Conservation (phyloP, 2,113 vertebrate species). For the Lathamus discolor region DNA sequence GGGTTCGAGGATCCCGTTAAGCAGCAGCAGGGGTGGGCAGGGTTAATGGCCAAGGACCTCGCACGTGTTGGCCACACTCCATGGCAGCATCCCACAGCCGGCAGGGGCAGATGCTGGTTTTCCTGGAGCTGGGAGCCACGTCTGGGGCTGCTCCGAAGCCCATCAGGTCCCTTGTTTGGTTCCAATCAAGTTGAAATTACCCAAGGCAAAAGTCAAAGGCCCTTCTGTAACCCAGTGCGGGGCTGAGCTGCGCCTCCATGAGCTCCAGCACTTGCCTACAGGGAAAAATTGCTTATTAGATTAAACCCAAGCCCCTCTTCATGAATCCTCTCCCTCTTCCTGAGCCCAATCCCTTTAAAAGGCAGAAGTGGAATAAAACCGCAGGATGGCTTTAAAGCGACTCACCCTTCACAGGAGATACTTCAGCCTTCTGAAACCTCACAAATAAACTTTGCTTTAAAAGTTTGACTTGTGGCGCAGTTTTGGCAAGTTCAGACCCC, state of each 20-base stretch:
- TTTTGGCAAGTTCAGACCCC: slow-evolving; percentile 22
- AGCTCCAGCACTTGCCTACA: not conserved
- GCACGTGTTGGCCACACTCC: not conserved
- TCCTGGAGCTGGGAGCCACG: not conserved
- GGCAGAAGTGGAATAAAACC: not conserved
- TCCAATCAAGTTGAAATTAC: not conserved
- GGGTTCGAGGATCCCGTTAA: not conserved
- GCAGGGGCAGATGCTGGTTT: accelerated
- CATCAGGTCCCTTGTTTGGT: not conserved
- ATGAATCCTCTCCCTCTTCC: slow-evolving; percentile 41
- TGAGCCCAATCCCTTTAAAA: not conserved
- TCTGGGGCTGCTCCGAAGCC: not conserved
- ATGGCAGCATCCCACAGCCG: accelerated
- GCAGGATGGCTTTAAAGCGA: not conserved
- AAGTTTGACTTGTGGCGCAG: not conserved
- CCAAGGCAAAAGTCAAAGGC: not conserved
- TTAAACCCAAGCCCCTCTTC: slow-evolving; percentile 27
- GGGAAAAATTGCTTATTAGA: not conserved
- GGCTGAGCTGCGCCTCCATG: not conserved
- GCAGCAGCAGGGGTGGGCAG: not conserved
- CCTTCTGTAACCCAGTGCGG: not conserved
- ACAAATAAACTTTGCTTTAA: slow-evolving; percentile 51
- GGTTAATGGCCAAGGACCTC: not conserved
- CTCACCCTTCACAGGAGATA: not conserved
- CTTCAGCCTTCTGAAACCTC: not conserved